Evolutionary conservation across 2,113 vertebrate species (phyloP).

Genomic region (Atrichornis clamosus): DNA sequence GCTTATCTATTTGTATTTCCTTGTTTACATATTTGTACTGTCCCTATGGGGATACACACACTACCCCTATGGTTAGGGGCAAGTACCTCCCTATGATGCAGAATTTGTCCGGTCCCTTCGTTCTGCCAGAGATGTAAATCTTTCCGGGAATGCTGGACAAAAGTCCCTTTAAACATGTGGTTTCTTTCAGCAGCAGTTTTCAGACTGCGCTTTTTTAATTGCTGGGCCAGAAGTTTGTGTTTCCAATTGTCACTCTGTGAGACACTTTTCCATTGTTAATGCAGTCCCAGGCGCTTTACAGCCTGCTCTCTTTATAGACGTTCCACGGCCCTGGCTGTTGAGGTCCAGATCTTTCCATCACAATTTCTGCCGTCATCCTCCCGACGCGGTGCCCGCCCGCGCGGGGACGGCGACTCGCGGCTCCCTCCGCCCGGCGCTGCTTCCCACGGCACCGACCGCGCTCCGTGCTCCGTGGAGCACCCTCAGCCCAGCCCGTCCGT

Average conservation of each 20-base stretch:
- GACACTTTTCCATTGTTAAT: background rate
- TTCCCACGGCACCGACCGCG: background rate
- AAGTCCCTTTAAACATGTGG: background rate
- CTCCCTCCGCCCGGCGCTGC: background rate
- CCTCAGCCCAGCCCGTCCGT: accelerated
- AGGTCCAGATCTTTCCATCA: background rate
- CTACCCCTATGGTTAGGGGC: background rate
- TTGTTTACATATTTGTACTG: background rate
- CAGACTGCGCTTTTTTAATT: background rate
- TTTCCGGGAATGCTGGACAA: background rate
- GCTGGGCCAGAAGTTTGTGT: slow-evolving; percentile 24
- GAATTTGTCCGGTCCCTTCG: background rate
- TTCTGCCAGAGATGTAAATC: background rate
- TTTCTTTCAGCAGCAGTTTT: background rate
- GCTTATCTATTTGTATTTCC: slow-evolving; percentile 10
- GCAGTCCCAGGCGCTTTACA: background rate
- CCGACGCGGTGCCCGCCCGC: background rate
- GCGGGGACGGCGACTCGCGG: background rate
- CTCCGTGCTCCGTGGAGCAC: background rate
- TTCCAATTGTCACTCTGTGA: slow-evolving; percentile 36
- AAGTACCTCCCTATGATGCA: background rate
- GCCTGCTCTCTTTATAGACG: background rate
- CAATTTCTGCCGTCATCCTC: background rate
- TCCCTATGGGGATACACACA: background rate
- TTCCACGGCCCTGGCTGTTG: background rate